Evolutionary conservation across 2,113 vertebrate genomes (phyloP).

Genomic region (Dermatemys mawii): DNA sequence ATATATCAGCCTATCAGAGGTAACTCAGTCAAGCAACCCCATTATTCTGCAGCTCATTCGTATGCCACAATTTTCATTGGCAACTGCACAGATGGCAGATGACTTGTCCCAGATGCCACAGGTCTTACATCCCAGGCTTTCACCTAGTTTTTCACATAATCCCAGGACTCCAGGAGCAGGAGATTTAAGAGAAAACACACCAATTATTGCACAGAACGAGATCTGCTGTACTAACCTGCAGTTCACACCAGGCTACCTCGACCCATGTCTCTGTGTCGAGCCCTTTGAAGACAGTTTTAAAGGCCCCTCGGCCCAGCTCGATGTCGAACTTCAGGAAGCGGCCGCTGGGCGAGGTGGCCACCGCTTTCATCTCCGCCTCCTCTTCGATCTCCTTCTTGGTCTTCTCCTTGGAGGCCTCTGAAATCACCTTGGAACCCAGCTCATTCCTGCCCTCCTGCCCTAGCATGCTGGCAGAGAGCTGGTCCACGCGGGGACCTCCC

Average conservation of each 20-base stretch:
- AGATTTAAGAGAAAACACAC: neutral
- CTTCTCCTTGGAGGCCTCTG: conserved; percentile 68
- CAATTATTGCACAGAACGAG: neutral
- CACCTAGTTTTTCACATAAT: neutral
- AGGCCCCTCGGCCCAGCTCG: conserved; percentile 92
- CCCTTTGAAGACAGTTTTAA: conserved; percentile 96
- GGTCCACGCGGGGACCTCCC: conserved; percentile 22
- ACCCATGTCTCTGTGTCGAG: conserved; percentile 95
- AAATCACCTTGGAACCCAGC: conserved; percentile 41
- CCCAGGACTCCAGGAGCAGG: neutral
- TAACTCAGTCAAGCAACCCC: too few species aligned
- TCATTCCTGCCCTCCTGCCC: conserved; percentile 62
- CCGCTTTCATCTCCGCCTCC: conserved; percentile 95
- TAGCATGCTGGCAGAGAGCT: conserved; percentile 26
- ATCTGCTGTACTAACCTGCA: conserved; percentile 85
- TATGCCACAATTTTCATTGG: too few species aligned
- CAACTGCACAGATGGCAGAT: too few species aligned
- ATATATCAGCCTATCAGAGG: neutral
- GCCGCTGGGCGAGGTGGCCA: conserved; percentile 92
- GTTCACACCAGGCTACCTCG: conserved; percentile 95
- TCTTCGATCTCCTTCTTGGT: conserved; percentile 91
- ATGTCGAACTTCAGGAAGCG: conserved; percentile 95
- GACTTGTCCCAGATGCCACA: neutral
- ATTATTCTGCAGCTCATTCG: too few species aligned
- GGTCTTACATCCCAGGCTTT: neutral